Conservation (phyloP, 2,888 invertebrate genomes). For the Branchellion lobata region DNA sequence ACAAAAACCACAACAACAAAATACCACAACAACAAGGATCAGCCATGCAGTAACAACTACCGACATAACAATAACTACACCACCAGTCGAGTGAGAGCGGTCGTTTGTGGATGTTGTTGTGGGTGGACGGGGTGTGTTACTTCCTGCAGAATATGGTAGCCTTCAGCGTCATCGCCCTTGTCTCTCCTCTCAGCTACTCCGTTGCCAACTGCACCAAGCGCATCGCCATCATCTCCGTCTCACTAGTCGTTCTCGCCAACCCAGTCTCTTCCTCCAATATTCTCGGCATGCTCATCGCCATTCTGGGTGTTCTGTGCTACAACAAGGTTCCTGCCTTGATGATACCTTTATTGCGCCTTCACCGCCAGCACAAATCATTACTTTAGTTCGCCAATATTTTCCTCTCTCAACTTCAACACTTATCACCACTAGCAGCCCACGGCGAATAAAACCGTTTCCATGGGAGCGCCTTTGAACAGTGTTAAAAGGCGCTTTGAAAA, state of each 20-base stretch:
- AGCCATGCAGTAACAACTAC: no score
- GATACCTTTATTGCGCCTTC: background rate
- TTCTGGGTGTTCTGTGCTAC: conserved; percentile 84
- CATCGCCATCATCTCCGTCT: conserved; percentile 81
- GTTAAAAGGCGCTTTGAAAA: no score
- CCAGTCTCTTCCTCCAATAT: conserved; percentile 84
- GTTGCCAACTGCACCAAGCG: conserved; percentile 93
- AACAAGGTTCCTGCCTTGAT: conserved; percentile 69
- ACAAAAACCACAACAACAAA: no score
- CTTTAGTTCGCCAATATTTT: background rate
- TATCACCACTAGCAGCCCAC: background rate
- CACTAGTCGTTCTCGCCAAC: conserved; percentile 82
- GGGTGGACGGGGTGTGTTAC: conserved; percentile 81
- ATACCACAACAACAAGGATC: no score
- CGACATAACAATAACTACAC: no score
- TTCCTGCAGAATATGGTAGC: conserved; percentile 94
- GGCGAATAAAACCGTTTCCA: no score
- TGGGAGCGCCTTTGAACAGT: no score
- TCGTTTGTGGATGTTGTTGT: no score
- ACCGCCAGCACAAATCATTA: background rate
- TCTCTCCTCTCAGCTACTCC: conserved; percentile 90
- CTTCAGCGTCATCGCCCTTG: conserved; percentile 82
- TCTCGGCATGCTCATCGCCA: conserved; percentile 85
- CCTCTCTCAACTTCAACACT: background rate
- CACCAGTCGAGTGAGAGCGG: no score